Conservation (phyloP, 2,113 vertebrate genomes). For the Camelus dromedarius region DNA sequence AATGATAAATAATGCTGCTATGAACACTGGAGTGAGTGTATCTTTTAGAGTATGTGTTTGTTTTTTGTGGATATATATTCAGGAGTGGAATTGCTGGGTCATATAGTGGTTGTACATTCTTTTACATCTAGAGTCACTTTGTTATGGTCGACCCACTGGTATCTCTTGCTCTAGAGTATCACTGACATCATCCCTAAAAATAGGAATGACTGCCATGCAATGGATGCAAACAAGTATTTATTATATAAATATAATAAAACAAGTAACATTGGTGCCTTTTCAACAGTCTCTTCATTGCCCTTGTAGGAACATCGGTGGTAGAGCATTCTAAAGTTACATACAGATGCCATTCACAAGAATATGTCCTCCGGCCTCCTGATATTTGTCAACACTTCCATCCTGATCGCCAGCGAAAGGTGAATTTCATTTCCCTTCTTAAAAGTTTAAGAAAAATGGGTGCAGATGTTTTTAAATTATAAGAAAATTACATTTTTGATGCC, state of each 20-base stretch:
- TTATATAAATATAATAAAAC: slow-evolving; percentile 72
- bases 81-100: background rate
- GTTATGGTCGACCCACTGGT: slow-evolving; percentile 67
- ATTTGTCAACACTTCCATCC: background rate
- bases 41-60: background rate
- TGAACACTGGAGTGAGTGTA: background rate
- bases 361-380: background rate
- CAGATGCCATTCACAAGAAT: background rate
- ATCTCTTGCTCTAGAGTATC: slow-evolving; percentile 71
- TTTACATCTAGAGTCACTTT: background rate
- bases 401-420: background rate
- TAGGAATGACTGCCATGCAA: slow-evolving; percentile 70
- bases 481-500: slow-evolving; percentile 44
- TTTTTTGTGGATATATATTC: background rate
- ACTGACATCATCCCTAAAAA: slow-evolving; percentile 75
- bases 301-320: background rate
- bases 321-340: background rate
- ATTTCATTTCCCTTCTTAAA: background rate
- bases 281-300: slow-evolving; percentile 28
- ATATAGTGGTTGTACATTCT: background rate
- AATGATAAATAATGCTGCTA: background rate
- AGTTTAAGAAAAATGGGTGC: background rate
- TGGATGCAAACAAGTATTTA: slow-evolving; percentile 69
- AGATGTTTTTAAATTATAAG: slow-evolving; percentile 39
- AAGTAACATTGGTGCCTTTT: slow-evolving; percentile 68